Base-by-base conservation (phyloP, 2,797 vertebrate genomes). In the Rhinatrema bivittatum region DNA sequence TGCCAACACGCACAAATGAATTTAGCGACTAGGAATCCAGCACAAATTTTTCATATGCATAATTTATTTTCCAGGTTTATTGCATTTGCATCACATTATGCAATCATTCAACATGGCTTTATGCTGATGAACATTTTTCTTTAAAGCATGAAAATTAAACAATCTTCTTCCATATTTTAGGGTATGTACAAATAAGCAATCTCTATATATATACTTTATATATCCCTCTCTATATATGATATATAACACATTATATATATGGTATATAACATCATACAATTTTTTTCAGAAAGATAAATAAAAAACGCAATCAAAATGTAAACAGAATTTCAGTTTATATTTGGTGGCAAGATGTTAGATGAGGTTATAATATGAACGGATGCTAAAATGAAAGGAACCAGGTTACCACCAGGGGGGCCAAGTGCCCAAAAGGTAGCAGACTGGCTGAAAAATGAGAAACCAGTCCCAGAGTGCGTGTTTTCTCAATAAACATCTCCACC, bases 101-200 rank as follows among this genome's bases (percentile, higher is more conserved):
- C 68, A 84, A 88, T 88, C 85, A 79, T 81, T 88, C 81, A 83
- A 85, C 78, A 82, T 83, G 75, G 83, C 73, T 84, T 83, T 65
- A 70, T 72, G 73, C 70, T 56, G 68, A 76, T 80, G 69, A 62
- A 58, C 53, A 43, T 68, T 63, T n/a, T 67, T 25, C 12, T 35
- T 67, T 51, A 20, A 78, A 70, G 43, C 72, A 67, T 76, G 75
- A 79, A 82, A 85, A 82, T 59, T 65, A 45, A 41, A 78, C 82
- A 84, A 88, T 88, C 82, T 59, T 48, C 44, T 72, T 71, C 76
- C 65, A 74, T 71, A 49, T 60, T 56, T 61, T 51, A 70, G 66
- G 64, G 59, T 89, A 90, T 91, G 84, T 91, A 91, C 85, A 88
- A 68, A 69, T 84, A 86, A 87, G 82, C 82, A 81, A 72, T 77